A percentile compares a stretch with the other conserved stretches of the same genome.
phyloP scores from a whole-genome alignment of 2,113 vertebrate genomes.

The Chloropsis cyanopogon region DNA sequence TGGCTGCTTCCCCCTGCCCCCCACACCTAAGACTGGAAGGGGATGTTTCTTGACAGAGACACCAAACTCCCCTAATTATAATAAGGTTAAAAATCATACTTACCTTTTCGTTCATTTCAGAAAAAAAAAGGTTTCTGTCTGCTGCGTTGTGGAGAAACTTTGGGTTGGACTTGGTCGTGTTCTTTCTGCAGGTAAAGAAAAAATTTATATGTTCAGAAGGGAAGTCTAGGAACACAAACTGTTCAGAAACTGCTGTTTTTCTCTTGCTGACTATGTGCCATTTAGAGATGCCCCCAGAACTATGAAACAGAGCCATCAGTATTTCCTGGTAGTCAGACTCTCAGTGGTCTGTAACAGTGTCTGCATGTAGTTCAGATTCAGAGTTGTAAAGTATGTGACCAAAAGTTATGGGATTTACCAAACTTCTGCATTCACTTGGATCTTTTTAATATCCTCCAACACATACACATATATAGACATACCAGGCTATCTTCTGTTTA shows the following conservation, averaged over 20 bases:
- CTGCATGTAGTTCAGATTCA: background rate
- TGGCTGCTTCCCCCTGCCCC: background rate
- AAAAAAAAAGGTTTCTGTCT: background rate
- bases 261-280: background rate
- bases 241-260: background rate
- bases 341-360: background rate
- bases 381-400: background rate
- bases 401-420: background rate
- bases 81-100: background rate
- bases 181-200: background rate
- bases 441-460: background rate
- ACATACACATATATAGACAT: background rate
- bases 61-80: background rate
- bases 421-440: background rate
- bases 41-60: background rate
- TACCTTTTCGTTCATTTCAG: background rate
- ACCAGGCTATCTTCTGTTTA: constrained; percentile 12
- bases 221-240: background rate
- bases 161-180: rapidly evolving
- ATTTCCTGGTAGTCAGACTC: background rate
- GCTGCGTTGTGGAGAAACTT: background rate
- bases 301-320: background rate
- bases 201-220: background rate
- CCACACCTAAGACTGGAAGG: background rate
- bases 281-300: background rate